Evolutionary conservation across 1,140 invertebrate genomes (phyloP).

Genomic region (Hypsibius dujardini): DNA sequence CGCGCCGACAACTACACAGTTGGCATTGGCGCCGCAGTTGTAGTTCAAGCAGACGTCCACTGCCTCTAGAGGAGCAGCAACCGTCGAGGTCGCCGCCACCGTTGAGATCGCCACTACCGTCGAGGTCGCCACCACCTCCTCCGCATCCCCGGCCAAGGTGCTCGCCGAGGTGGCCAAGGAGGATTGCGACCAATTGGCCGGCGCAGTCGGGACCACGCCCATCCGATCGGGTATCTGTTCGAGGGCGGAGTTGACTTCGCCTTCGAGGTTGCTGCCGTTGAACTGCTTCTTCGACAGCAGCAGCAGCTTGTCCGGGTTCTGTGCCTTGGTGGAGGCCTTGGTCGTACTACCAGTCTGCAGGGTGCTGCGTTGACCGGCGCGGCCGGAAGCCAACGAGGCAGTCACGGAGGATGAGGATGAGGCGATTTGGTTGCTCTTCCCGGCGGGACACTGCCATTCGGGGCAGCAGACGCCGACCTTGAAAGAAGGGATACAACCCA

Average conservation of each 20-base stretch:
- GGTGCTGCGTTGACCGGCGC: background rate
- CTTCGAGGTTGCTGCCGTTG: background rate
- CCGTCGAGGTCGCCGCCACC: background rate
- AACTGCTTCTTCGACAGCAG: background rate
- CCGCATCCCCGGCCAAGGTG: too few species aligned
- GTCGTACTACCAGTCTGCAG: background rate
- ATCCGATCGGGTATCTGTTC: background rate
- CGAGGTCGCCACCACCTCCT: too few species aligned
- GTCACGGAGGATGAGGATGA: background rate
- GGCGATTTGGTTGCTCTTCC: background rate
- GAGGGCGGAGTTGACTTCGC: background rate
- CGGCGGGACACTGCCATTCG: slow-evolving; percentile 4
- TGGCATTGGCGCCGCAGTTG: slow-evolving; percentile 7
- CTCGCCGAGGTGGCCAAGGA: too few species aligned
- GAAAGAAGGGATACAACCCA: background rate
- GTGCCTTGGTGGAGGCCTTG: background rate
- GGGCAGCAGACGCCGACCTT: slow-evolving; percentile 13
- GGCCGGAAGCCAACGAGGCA: background rate
- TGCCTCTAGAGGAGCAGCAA: background rate
- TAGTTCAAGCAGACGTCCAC: background rate
- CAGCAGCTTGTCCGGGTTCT: background rate
- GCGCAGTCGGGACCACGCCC: background rate
- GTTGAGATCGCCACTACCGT: background rate
- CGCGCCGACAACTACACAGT: background rate
- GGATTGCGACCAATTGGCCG: background rate